phyloP scores from a whole-genome alignment of 2,888 invertebrate species.

The Chymomyza procnemis region DNA sequence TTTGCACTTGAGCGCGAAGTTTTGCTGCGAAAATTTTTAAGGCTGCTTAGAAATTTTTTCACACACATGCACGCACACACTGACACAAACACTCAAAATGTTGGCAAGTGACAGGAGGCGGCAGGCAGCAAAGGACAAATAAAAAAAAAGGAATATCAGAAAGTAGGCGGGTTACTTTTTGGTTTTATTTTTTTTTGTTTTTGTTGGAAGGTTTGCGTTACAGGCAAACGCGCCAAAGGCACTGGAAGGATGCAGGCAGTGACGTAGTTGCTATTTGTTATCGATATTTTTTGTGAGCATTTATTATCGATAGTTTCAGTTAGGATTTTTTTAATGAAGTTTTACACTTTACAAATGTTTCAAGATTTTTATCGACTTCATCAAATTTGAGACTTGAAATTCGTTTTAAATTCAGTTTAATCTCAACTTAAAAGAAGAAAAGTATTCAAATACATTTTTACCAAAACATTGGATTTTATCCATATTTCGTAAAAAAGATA shows the following conservation, averaged over 20 bases:
- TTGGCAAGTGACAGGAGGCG: slow-evolving; percentile 25
- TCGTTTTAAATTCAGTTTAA: no score
- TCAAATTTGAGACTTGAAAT: no score
- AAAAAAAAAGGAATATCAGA: background rate
- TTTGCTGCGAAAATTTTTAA: slow-evolving; percentile 43
- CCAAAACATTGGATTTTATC: no score
- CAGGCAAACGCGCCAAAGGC: slow-evolving; percentile 41
- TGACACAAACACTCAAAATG: slow-evolving; percentile 13
- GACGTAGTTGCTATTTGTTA: background rate
- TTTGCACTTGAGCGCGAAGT: slow-evolving; percentile 25
- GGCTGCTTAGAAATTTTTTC: slow-evolving; percentile 58
- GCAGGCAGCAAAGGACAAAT: slow-evolving; percentile 4
- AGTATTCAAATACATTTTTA: no score
- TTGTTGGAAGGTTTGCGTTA: slow-evolving; percentile 13
- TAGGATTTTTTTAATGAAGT: no score
- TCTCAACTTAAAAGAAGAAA: no score
- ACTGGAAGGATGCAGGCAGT: background rate
- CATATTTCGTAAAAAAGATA: no score
- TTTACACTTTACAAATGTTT: no score
- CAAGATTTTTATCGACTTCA: no score
- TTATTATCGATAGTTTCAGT: no score
- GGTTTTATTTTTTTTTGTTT: background rate
- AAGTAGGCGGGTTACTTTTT: background rate
- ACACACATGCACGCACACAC: slow-evolving; percentile 27
- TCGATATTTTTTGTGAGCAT: no score